Percentiles rank a stretch among this genome's conserved stretches.
phyloP scores from a whole-genome alignment of 1,140 invertebrate genomes.

The Drosophila rufa region DNA sequence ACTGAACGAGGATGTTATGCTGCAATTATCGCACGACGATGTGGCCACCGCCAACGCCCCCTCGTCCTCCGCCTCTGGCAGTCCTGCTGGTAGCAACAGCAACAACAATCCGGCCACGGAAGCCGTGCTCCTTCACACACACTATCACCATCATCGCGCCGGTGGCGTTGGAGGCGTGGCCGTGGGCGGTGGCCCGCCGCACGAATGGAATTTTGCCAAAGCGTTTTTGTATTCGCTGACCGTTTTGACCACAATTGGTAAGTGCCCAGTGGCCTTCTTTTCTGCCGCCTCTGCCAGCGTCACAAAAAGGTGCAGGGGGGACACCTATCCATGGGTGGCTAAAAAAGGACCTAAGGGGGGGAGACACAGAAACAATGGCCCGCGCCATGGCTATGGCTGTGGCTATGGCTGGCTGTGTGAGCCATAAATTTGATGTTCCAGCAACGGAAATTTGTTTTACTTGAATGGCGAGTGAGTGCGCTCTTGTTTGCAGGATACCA shows the following conservation, averaged over 20 bases:
- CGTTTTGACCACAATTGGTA: slow-evolving; percentile 98
- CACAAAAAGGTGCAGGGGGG: slow-evolving; percentile 5
- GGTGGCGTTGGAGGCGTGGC: slow-evolving; percentile 85
- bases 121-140: slow-evolving; percentile 82
- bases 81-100: slow-evolving; percentile 1
- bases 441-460: slow-evolving; percentile 79
- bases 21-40: slow-evolving; percentile 85
- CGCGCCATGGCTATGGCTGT: slow-evolving; percentile 16
- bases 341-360: slow-evolving; percentile 10
- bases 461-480: slow-evolving; percentile 68
- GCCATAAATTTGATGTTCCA: slow-evolving; percentile 76
- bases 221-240: slow-evolving; percentile 98
- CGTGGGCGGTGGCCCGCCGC: slow-evolving; percentile 85
- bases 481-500: slow-evolving; percentile 59
- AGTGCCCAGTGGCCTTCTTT: slow-evolving; percentile 85
- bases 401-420: slow-evolving; percentile 32
- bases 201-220: slow-evolving; percentile 96
- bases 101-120: slow-evolving; percentile 85
- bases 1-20: slow-evolving; percentile 90
- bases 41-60: slow-evolving; percentile 61
- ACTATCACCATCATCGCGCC: slow-evolving; percentile 85
- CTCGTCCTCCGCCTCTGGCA: slow-evolving; percentile 23
- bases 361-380: slow-evolving; percentile 23
- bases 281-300: slow-evolving; percentile 4
- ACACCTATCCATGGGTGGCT: background rate